Evolutionary conservation across 2,113 vertebrate species (phyloP).

Genomic region (Ovis canadensis): DNA sequence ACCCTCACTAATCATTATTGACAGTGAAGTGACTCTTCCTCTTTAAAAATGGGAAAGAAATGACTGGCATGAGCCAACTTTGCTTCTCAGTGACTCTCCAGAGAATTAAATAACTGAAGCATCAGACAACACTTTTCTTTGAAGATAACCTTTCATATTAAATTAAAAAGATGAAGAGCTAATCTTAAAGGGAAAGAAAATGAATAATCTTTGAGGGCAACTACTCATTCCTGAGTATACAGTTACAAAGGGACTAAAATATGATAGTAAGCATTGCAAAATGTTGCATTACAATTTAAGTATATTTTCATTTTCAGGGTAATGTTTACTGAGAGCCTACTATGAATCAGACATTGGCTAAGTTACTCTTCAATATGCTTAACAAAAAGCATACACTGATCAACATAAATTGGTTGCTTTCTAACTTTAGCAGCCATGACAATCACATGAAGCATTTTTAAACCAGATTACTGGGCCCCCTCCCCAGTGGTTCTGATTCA

Average conservation of each 20-base stretch:
- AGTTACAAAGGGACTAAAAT: neutral
- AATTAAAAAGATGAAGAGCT: constrained; percentile 41
- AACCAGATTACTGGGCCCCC: neutral
- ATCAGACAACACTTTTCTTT: constrained; percentile 42
- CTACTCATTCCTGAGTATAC: neutral
- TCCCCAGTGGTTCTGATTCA: neutral
- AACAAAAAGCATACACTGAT: neutral
- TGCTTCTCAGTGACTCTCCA: constrained; percentile 26
- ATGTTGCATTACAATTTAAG: neutral
- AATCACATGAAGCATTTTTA: neutral
- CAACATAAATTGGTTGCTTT: neutral
- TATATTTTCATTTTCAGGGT: neutral
- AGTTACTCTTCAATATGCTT: neutral
- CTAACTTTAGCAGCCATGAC: neutral
- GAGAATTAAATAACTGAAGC: constrained; percentile 49
- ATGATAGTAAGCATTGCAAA: neutral
- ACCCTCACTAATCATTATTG: constrained; percentile 29
- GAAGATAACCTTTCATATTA: constrained; percentile 58
- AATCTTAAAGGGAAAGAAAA: constrained; percentile 56
- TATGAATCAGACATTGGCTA: neutral
- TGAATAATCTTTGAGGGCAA: constrained; percentile 45
- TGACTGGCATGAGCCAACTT: constrained; percentile 48
- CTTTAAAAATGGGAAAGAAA: constrained; percentile 17
- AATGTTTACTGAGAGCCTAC: neutral
- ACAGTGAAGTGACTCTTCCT: constrained; percentile 31